phyloP scores from a whole-genome alignment of 2,797 vertebrate genomes.

The Phylloscopus collybita region DNA sequence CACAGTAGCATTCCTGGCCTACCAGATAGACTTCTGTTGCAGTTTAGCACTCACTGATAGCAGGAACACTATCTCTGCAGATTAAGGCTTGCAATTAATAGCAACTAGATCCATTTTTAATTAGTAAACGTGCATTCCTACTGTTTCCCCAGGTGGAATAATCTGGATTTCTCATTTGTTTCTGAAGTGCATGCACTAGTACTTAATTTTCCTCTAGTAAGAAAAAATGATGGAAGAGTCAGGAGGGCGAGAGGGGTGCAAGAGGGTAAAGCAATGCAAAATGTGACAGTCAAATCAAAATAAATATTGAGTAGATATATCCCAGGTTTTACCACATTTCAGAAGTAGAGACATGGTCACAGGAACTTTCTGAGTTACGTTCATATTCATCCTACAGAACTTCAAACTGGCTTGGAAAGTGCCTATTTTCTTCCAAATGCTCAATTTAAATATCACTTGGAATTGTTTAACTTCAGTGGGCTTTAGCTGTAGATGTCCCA shows the following conservation, averaged over 20 bases:
- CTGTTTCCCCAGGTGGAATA: background rate
- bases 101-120: background rate
- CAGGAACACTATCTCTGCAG: background rate
- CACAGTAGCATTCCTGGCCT: background rate
- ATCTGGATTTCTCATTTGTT: background rate
- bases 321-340: background rate
- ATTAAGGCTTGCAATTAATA: background rate
- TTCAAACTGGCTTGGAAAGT: background rate
- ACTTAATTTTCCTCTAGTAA: background rate
- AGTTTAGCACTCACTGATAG: background rate
- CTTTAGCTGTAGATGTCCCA: background rate
- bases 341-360: background rate
- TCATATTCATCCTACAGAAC: background rate
- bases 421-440: background rate
- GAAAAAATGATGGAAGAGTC: background rate
- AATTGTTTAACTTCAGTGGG: background rate
- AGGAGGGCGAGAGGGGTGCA: accelerated
- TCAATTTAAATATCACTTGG: background rate
- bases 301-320: background rate
- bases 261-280: background rate
- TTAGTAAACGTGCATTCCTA: background rate
- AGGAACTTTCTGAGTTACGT: background rate
- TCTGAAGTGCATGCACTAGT: background rate
- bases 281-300: background rate
- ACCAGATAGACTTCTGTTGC: background rate